A percentile compares a stretch with the other conserved stretches of the same genome.
These are phyloP conservation scores for Tupaia chinensis DNA, from an alignment of 2,113 vertebrate genomes.

Conservation along the genomic window DNA sequence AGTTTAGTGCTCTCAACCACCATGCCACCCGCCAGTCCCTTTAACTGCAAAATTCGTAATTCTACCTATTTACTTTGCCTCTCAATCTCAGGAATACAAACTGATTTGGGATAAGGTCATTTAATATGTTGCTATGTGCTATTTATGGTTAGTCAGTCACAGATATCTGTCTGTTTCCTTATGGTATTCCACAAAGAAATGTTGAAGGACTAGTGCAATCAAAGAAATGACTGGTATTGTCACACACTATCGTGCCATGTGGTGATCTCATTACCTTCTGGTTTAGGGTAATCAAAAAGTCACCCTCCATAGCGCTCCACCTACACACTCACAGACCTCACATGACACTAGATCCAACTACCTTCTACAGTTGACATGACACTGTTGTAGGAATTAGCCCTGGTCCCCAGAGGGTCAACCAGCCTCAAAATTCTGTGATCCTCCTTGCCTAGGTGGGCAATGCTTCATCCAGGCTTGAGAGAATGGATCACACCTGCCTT, in stretches of 20 bases:
- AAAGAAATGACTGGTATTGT: slow-evolving; percentile 13
- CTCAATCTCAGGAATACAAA: background rate
- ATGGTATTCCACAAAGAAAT: background rate
- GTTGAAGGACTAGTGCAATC: background rate
- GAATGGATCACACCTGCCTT: background rate
- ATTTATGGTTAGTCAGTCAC: background rate
- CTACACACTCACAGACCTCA: background rate
- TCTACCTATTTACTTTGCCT: background rate
- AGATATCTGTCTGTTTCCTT: background rate
- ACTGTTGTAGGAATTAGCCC: background rate
- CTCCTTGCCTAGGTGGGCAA: background rate
- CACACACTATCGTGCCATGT: background rate
- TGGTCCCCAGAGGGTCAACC: background rate
- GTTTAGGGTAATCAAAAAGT: background rate
- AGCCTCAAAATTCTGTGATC: background rate
- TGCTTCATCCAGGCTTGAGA: background rate
- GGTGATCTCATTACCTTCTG: background rate
- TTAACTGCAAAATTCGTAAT: background rate
- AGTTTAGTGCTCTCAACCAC: too few species aligned
- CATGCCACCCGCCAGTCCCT: too few species aligned
- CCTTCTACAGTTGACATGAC: background rate
- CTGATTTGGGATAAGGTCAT: background rate
- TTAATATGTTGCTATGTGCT: background rate
- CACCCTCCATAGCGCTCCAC: background rate
- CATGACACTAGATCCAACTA: background rate